A percentile compares a stretch with the other conserved stretches of the same genome.
Evolutionary conservation across 1,140 invertebrate genomes (phyloP).

Genomic region (Halictus rubicundus): DNA sequence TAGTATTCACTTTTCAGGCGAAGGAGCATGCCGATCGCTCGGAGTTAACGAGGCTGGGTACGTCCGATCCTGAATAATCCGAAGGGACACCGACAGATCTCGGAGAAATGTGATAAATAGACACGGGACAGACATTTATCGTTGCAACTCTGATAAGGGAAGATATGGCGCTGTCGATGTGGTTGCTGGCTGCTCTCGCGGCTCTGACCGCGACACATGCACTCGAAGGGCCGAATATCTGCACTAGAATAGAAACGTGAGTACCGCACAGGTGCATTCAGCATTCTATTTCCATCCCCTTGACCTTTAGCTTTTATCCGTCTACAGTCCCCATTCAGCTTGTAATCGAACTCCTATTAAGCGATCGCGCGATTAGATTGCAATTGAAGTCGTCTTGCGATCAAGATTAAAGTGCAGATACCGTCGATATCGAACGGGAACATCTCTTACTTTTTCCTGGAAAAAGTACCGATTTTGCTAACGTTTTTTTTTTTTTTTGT

Average conservation of each 20-base stretch:
- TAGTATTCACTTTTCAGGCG: constrained; percentile 12
- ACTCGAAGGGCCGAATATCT: constrained; percentile 77
- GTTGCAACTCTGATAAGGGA: not conserved
- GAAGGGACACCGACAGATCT: too few species aligned
- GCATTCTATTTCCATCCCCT: not conserved
- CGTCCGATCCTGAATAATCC: too few species aligned
- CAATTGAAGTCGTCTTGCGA: not conserved
- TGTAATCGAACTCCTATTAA: too few species aligned
- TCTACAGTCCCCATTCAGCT: too few species aligned
- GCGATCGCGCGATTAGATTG: too few species aligned
- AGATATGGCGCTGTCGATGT: constrained; percentile 39
- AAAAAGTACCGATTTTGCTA: too few species aligned
- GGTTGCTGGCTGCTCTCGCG: constrained; percentile 36
- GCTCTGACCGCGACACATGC: constrained; percentile 36
- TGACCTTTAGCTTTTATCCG: not conserved
- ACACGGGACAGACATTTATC: not conserved
- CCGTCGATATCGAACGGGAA: not conserved
- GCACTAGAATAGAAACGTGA: constrained; percentile 74
- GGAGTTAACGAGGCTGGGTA: not conserved
- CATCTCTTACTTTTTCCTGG: too few species aligned
- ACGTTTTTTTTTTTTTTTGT: too few species aligned
- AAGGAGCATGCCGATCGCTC: not conserved
- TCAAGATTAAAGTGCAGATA: not conserved
- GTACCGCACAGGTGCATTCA: constrained; percentile 16
- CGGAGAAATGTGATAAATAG: constrained; percentile 17